A percentile compares a stretch with the other conserved stretches of the same genome.
These are phyloP conservation scores for Diuraphis noxia DNA, from an alignment of 1,140 invertebrate genomes.

Conservation along the genomic window DNA sequence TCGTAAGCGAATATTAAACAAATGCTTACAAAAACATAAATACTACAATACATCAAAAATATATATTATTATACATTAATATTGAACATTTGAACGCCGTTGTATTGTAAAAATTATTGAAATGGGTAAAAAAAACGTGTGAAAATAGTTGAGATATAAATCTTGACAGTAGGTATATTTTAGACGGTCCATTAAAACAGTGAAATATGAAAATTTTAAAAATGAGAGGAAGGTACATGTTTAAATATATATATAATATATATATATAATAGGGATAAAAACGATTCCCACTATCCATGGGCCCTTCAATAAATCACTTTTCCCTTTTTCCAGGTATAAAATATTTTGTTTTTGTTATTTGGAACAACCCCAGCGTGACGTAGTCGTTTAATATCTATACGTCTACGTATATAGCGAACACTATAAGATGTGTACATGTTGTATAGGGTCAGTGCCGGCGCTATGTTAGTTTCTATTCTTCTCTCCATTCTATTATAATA, in stretches of 20 bases:
- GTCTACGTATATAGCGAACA: not conserved
- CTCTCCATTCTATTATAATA: not conserved
- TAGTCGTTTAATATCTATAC: constrained; percentile 17
- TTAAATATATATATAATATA: not conserved
- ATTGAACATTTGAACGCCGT: not conserved
- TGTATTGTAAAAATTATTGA: not conserved
- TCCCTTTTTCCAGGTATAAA: constrained; percentile 43
- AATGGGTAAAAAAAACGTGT: not conserved
- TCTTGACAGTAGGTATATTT: not conserved
- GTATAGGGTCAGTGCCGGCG: constrained; percentile 27
- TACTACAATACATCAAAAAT: not conserved
- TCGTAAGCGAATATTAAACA: not conserved
- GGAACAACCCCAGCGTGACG: constrained; percentile 40
- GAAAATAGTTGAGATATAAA: constrained; percentile 27
- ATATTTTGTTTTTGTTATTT: constrained; percentile 30
- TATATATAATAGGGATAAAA: constrained; percentile 31
- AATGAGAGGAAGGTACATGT: not conserved
- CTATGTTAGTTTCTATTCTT: constrained; percentile 16
- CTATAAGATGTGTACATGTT: not conserved
- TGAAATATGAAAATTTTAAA: constrained; percentile 4
- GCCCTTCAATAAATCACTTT: constrained; percentile 44
- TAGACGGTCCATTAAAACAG: constrained; percentile 32
- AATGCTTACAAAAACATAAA: not conserved
- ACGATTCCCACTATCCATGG: constrained; percentile 43
- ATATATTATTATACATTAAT: not conserved